These are phyloP conservation scores for Formica exsecta DNA, from an alignment of 1,140 invertebrate genomes.

Conservation along the genomic window DNA sequence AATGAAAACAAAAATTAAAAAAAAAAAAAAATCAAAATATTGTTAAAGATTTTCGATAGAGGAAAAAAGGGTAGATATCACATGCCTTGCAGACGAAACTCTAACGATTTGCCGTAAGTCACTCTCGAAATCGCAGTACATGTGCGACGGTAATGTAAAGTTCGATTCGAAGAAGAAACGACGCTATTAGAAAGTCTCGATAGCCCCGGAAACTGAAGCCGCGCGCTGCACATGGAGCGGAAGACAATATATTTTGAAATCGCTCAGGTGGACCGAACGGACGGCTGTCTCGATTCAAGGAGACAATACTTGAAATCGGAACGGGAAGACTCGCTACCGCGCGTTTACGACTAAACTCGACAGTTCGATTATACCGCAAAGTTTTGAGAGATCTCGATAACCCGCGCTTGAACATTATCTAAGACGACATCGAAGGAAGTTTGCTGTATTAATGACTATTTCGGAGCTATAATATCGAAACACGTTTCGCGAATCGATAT, in stretches of 20 bases:
- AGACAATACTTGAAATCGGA: constrained; percentile 47
- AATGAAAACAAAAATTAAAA: neutral
- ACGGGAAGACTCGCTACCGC: constrained; percentile 7
- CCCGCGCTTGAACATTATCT: constrained; percentile 23
- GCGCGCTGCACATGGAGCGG: constrained; percentile 24
- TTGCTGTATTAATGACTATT: neutral
- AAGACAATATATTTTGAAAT: constrained; percentile 51
- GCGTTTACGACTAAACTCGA: constrained; percentile 36
- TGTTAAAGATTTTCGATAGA: neutral
- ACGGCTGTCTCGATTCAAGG: constrained; percentile 43
- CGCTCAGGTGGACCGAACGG: constrained; percentile 47
- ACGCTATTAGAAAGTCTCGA: constrained; percentile 56
- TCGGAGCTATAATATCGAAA: neutral
- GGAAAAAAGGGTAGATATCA: neutral
- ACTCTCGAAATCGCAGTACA: neutral
- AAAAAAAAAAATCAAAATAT: neutral
- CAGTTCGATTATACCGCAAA: constrained; percentile 38
- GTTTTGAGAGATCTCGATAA: constrained; percentile 23
- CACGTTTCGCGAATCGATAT: neutral
- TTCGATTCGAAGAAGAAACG: constrained; percentile 55
- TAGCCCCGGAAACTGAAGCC: constrained; percentile 14
- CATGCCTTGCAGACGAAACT: neutral
- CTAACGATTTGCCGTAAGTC: constrained; percentile 2
- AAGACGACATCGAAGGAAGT: neutral
- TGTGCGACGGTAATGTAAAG: constrained; percentile 31